Evolutionary conservation across 2,113 vertebrate genomes (phyloP), one percentile per base, ranked within the genome.

Genomic region (Todiramphus chloris): DNA sequence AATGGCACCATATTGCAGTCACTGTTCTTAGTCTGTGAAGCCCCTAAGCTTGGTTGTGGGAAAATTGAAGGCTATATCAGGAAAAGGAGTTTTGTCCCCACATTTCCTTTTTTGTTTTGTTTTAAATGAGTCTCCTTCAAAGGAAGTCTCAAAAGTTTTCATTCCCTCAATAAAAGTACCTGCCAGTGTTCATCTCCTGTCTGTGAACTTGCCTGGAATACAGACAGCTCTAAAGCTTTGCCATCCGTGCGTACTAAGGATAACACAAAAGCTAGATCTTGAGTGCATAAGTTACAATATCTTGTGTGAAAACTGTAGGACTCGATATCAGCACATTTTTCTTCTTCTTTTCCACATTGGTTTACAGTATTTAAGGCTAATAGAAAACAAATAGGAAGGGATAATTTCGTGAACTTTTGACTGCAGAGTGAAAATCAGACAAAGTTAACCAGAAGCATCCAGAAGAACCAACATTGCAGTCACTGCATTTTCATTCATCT

Each of bases 141-240:
- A 69, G 80, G 59, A 87, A 96, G 92, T 90, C 48, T 72, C 53
- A 28, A 62, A 73, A 63, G 44, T 39, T 94, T 91, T 77, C 79
- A 53, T 91, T 83, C 50, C 80, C 44, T 85, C 83, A 70, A n/a
- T 91, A 79, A 55, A 59, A 83, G 14, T 67, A 48, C 15, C 25
- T 58, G 41, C n/a, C 56, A 73, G 44, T 15, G 11, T 19, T 16
- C 43, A 15, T 74, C 30, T 83, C 43, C 62, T 10, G 2, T 58
- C 70, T 84, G 66, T 89, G 56, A 81, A 89, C 56, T 86, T 84
- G 37, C 35, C 74, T 84, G 83, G 46, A 90, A 70, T 5, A 77
- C 35, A 87, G 80, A 28, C 48, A 64, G 64, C 91, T 96, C 73
- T 46, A 73, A 87, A 89, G 68, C 51, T 90, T 91, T 96, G 94